Evolutionary conservation across 2,888 invertebrate species (phyloP).

Genomic region (Brenthis ino): DNA sequence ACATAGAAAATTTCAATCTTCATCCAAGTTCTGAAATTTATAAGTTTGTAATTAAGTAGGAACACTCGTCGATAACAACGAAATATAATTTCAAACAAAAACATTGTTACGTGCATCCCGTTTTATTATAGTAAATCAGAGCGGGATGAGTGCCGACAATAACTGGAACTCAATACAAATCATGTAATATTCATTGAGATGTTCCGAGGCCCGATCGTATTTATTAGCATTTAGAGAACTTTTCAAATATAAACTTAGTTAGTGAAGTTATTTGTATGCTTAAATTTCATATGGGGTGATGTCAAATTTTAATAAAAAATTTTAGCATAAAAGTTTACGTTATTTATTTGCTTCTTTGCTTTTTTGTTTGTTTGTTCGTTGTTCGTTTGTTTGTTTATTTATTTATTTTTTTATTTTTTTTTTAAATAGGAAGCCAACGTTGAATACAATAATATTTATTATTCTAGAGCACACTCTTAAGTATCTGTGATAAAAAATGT

Average conservation of each 20-base stretch:
- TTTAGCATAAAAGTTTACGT: not conserved
- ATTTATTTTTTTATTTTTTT: too few relatives aligned
- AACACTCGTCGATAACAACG: not conserved
- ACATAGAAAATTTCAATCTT: too few relatives aligned
- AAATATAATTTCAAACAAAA: not conserved
- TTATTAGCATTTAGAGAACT: conserved; percentile 35
- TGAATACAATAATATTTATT: too few relatives aligned
- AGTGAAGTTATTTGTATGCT: conserved; percentile 12
- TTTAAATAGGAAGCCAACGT: too few relatives aligned
- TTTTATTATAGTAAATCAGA: conserved; percentile 19
- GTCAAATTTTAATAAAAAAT: not conserved
- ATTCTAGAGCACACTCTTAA: too few relatives aligned
- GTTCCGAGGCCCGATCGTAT: conserved; percentile 27
- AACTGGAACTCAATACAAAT: conserved; percentile 31
- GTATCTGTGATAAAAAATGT: too few relatives aligned
- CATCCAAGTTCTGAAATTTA: too few relatives aligned
- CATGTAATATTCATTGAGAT: conserved; percentile 34
- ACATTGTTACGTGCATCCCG: not conserved
- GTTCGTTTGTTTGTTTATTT: too few relatives aligned
- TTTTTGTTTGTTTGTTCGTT: too few relatives aligned
- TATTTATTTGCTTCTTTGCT: not conserved
- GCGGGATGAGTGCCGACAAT: conserved; percentile 23
- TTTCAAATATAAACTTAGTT: conserved; percentile 30
- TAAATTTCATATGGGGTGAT: conserved; percentile 9
- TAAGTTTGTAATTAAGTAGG: not conserved